Percentiles rank a stretch among this genome's conserved stretches.
Evolutionary conservation across 1,140 invertebrate genomes (phyloP).

Genomic region (Drosophila arawakana): DNA sequence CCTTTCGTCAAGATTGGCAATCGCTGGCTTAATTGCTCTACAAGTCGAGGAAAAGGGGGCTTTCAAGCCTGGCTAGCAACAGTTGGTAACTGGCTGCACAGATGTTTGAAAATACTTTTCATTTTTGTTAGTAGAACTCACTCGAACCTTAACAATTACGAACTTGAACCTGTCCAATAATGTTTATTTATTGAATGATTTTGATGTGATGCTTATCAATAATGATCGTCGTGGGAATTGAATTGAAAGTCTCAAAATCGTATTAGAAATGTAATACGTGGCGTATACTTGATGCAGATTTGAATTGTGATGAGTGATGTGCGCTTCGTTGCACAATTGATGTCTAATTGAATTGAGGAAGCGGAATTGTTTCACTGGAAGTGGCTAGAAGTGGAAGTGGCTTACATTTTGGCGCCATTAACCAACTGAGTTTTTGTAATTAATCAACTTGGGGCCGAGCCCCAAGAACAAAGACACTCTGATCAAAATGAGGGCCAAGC

Average conservation of each 20-base stretch:
- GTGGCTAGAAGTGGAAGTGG: conserved; percentile 33
- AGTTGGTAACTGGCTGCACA: conserved; percentile 20
- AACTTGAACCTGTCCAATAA: conserved; percentile 37
- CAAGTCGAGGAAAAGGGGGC: not conserved
- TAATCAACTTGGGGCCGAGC: conserved; percentile 50
- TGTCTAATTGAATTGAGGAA: conserved; percentile 71
- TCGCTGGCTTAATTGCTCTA: conserved; percentile 17
- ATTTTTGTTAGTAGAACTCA: conserved; percentile 2
- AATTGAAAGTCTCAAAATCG: conserved; percentile 12
- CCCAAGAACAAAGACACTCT: conserved; percentile 54
- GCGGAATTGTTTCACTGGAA: conserved; percentile 40
- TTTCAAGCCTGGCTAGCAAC: conserved; percentile 1
- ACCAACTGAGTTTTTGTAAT: conserved; percentile 61
- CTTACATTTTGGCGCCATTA: conserved; percentile 70
- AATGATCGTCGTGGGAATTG: conserved; percentile 58
- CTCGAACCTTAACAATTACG: conserved; percentile 24
- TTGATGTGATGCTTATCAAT: conserved; percentile 21
- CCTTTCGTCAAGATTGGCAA: conserved; percentile 34
- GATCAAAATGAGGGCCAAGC: conserved; percentile 29
- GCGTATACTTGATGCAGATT: conserved; percentile 12
- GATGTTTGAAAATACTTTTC: conserved; percentile 1
- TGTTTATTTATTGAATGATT: conserved; percentile 38
- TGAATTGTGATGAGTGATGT: conserved; percentile 40
- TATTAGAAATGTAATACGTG: conserved; percentile 8
- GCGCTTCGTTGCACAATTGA: conserved; percentile 72